Base-by-base conservation (phyloP, 2,797 vertebrate genomes). In the Hippopotamyrus pictus region DNA sequence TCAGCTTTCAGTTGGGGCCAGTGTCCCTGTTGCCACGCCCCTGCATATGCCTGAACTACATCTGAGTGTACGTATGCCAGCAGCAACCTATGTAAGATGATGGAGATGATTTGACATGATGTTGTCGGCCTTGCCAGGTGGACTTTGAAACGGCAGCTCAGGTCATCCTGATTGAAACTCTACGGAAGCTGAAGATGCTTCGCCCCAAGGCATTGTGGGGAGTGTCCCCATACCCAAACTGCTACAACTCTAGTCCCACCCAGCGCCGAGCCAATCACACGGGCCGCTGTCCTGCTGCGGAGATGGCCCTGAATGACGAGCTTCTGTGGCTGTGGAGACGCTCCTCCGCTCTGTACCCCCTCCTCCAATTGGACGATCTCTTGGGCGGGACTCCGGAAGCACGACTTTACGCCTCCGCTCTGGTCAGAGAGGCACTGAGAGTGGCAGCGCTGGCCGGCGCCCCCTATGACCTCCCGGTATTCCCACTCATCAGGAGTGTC, bases 131-230 rank as follows among this genome's bases (percentile, higher is more conserved):
- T 59, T 51, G 59, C 87, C 93, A 97, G 96, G 95, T 97, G 92
- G 96, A 97, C 93, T 97, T 96, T 8, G 96, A 97, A 91, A 95
- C 95, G 25, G 94, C 96, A 11, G 96, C 96, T 4, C 95, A 96
- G 93, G 94, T 96, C 37, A 93, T 97, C 41, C 93, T 97, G 90
- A 95, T 88, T 88, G 96, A 97, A 91, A 97, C 96, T 22, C 93
- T 97, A 2, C 92, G 92, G 79, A 95, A 96, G 91, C 93, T 95
- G 82, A 95, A 93, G 88, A 94, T 93, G 89, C 93, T 95, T 51
- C 94, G 95, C 19, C 96, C 96, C 91, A 95, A 96, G 91, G 96
- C 94, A 86, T 93, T 96, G 88, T 97, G 96, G 96, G 96, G 96
- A 0, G 57, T 96, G 90, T 94, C 95, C 29, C 93, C 95, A 11